These are phyloP conservation scores for Leptinotarsa rubiginosa DNA, from an alignment of 2,888 invertebrate genomes.

Conservation along the genomic window DNA sequence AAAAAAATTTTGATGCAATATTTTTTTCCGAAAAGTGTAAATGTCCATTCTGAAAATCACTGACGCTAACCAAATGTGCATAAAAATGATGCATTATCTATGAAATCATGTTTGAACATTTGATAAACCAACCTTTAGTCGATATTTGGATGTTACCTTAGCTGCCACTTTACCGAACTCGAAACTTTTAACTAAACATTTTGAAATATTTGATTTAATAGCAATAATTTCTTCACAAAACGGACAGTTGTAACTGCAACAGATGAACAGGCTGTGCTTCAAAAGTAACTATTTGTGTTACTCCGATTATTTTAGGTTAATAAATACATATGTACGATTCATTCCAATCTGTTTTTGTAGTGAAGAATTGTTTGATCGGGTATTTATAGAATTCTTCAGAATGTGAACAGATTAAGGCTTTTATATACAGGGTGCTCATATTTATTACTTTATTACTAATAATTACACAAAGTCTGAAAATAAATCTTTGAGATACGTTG, in stretches of 20 bases:
- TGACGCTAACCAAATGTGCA: too few species aligned
- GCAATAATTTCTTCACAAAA: constrained; percentile 33
- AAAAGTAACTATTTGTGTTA: constrained; percentile 57
- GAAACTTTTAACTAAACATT: constrained; percentile 12
- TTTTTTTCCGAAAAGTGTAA: too few species aligned
- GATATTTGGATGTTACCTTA: constrained; percentile 33
- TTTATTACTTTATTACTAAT: constrained; percentile 13
- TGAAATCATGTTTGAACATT: too few species aligned
- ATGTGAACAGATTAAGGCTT: constrained; percentile 51
- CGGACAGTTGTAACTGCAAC: constrained; percentile 50
- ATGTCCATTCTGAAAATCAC: too few species aligned
- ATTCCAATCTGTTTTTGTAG: constrained; percentile 60
- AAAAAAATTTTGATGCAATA: too few species aligned
- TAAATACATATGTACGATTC: constrained; percentile 48
- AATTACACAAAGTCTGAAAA: background rate
- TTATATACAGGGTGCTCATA: constrained; percentile 15
- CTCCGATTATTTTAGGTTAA: constrained; percentile 52
- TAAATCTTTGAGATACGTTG: constrained; percentile 17
- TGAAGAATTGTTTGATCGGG: constrained; percentile 37
- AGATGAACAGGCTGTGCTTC: constrained; percentile 61
- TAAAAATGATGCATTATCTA: too few species aligned
- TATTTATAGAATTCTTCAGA: constrained; percentile 47
- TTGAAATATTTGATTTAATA: constrained; percentile 35
- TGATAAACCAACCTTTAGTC: background rate
- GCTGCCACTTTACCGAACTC: constrained; percentile 22